Evolutionary conservation across 1,140 invertebrate genomes (phyloP).

Genomic region (Hycleus phaleratus): DNA sequence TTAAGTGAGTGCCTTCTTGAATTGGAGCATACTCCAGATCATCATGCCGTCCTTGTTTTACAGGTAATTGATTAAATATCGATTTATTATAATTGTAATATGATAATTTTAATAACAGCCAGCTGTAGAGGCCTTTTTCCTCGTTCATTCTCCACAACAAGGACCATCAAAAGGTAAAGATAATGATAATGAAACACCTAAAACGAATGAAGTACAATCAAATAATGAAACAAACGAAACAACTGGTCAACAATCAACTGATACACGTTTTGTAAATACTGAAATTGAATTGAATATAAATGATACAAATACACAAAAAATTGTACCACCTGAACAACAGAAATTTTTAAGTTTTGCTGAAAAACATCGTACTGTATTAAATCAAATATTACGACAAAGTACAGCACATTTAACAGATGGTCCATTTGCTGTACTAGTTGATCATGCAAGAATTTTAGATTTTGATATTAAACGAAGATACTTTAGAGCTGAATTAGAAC

Average conservation of each 20-base stretch:
- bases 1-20: slow-evolving; percentile 75
- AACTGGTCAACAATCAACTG: slow-evolving; percentile 27
- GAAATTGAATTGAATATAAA: background rate
- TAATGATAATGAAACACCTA: slow-evolving; percentile 1
- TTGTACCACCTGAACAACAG: slow-evolving; percentile 49
- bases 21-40: slow-evolving; percentile 81
- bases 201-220: slow-evolving; percentile 7
- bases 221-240: slow-evolving; percentile 11
- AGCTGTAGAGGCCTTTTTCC: slow-evolving; percentile 87
- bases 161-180: slow-evolving; percentile 26
- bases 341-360: slow-evolving; percentile 84
- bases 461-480: slow-evolving; percentile 90
- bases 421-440: slow-evolving; percentile 83
- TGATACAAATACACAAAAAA: slow-evolving; percentile 30
- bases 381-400: slow-evolving; percentile 85
- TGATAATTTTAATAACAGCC: slow-evolving; percentile 49
- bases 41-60: slow-evolving; percentile 85
- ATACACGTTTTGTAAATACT: slow-evolving; percentile 7
- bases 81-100: background rate
- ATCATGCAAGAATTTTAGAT: slow-evolving; percentile 83
- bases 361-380: slow-evolving; percentile 83
- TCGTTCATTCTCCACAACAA: slow-evolving; percentile 70
- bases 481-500: slow-evolving; percentile 80
- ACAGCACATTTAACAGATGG: slow-evolving; percentile 78
- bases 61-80: slow-evolving; percentile 45